Evolutionary conservation across 2,888 invertebrate genomes (phyloP), one percentile per base, ranked within the genome.

Genomic region (Plagodis dolabraria): DNA sequence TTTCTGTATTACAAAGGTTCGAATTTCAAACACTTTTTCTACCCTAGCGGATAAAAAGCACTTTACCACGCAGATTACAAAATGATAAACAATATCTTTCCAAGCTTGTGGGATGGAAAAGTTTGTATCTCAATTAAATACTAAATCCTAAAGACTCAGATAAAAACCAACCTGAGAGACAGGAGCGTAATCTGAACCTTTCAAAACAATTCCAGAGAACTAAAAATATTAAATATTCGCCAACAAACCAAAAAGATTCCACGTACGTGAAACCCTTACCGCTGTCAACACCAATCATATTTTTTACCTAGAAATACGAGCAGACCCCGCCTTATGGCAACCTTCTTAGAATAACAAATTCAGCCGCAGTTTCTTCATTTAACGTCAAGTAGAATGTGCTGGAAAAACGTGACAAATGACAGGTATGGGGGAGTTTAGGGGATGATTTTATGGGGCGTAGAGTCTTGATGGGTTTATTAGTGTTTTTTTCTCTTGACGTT

Each of bases 321-420:
- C 12, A 22, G 38, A 38, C 48, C 48, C 48, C 38, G 38, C 51
- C 47, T 45, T 22, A 57, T 44, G 43, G 43, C 47, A 58, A 46
- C 60, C 58, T 65, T 52, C 54, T 65, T 58, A 58, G 65, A 64
- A 68, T 68, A 60, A 65, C 65, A 65, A 68, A 68, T 68, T 56
- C 33, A 7, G 12, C 8, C 12, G n/a, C 11, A 10, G 40, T 40
- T 22, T 34, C 43, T 9, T 9, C 33, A 45, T 5, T 7, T 33
- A 36, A 48, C 52, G 44, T 33, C 55, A 40, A 52, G 42, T 42
- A 22, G 12, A 47, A n/a, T 5, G 35, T n/a, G 43, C n/a, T 47
- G 56, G 35, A 60, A 60, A 60, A 60, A 56, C 55, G 45, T 60
- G 56, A 60, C 40, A 48, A 48, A 60, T 56, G 55, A 11, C 40